phyloP scores from a whole-genome alignment of 2,888 invertebrate genomes.

The Sepiola atlantica region DNA sequence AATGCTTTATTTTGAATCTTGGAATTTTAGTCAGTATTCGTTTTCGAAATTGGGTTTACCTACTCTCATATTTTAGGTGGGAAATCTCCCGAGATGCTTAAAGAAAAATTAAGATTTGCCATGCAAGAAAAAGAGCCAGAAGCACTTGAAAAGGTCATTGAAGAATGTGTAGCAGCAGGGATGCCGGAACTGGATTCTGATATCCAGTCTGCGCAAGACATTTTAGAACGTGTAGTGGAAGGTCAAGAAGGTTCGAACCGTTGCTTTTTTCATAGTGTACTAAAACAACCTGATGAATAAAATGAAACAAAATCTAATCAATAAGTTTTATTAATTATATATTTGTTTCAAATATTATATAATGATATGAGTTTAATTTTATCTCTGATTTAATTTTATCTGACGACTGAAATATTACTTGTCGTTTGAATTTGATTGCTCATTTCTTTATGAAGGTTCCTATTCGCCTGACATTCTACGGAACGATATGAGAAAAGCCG shows the following conservation, averaged over 20 bases:
- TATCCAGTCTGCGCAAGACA: not conserved
- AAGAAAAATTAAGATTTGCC: not conserved
- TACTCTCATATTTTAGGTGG: not conserved
- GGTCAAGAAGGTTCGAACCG: not conserved
- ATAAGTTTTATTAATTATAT: too few relatives aligned
- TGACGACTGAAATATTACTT: not conserved
- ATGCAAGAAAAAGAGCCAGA: not conserved
- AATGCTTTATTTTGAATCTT: too few relatives aligned
- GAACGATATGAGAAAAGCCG: not conserved
- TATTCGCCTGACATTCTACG: not conserved
- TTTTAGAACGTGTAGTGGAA: not conserved
- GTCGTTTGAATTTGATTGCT: too few relatives aligned
- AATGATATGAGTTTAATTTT: not conserved
- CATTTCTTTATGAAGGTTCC: not conserved
- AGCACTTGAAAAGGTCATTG: slow-evolving; percentile 23
- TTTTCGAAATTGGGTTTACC: too few relatives aligned
- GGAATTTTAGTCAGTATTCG: too few relatives aligned
- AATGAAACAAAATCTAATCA: too few relatives aligned
- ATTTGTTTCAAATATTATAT: too few relatives aligned
- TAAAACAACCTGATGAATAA: not conserved
- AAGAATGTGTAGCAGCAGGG: slow-evolving; percentile 9
- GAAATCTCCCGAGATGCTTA: not conserved
- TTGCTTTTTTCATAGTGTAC: not conserved
- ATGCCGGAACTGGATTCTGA: slow-evolving; percentile 14
- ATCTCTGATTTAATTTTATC: not conserved